These are phyloP conservation scores for Tapera naevia DNA, from an alignment of 2,797 vertebrate species.

Conservation along the genomic window DNA sequence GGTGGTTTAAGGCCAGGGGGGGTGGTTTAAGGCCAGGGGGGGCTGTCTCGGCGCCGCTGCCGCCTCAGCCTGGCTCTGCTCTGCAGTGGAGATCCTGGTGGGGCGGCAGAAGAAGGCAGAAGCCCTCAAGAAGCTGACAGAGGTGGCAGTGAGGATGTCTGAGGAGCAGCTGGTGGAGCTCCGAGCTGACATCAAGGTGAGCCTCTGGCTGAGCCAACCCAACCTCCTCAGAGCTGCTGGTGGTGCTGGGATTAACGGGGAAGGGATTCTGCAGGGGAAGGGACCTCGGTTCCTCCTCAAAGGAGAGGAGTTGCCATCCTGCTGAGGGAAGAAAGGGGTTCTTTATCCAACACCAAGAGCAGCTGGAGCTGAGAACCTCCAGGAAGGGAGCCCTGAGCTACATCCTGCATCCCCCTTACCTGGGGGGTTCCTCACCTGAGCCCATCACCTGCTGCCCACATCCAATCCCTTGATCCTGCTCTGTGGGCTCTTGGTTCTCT, in stretches of 20 bases:
- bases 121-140: slow-evolving; percentile 87
- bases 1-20: no score
- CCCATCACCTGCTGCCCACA: neutral
- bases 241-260: no score
- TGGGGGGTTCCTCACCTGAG: no score
- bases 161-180: slow-evolving; percentile 93
- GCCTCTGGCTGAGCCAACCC: neutral
- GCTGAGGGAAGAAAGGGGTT: rapidly evolving
- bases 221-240: rapidly evolving
- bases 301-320: rapidly evolving
- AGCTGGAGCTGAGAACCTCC: neutral
- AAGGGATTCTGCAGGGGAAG: no score
- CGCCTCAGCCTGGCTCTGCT: neutral
- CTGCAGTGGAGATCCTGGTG: slow-evolving; percentile 86
- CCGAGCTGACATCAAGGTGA: slow-evolving; percentile 94
- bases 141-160: slow-evolving; percentile 89
- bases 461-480: neutral
- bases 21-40: no score
- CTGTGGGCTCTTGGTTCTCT: neutral
- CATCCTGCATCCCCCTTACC: rapidly evolving
- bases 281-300: rapidly evolving
- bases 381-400: neutral
- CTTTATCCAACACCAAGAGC: neutral
- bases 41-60: neutral
- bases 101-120: slow-evolving; percentile 91